These are phyloP conservation scores for Phenganax stokvisi DNA, from an alignment of 92 coral and sea anemone species.

Conservation along the genomic window DNA sequence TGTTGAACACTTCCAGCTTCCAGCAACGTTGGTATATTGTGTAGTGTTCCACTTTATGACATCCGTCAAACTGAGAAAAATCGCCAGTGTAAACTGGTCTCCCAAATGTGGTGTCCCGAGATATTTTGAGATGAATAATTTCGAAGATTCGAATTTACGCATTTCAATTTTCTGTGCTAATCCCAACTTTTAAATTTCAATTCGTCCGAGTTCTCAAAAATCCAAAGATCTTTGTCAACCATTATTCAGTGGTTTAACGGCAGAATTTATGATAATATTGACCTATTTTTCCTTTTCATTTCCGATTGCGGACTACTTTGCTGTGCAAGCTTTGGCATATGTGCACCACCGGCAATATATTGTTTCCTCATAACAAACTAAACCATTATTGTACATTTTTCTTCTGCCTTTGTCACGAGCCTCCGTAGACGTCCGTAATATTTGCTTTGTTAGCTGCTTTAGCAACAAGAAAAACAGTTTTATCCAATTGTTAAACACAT, in stretches of 20 bases:
- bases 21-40: too few species aligned
- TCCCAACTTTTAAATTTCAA: not conserved
- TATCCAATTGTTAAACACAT: not conserved
- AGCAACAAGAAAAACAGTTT: conserved; percentile 14
- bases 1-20: too few species aligned
- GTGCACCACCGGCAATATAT: not conserved
- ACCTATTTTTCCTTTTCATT: not conserved
- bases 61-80: too few species aligned
- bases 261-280: not conserved
- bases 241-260: not conserved
- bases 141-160: not conserved
- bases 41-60: too few species aligned
- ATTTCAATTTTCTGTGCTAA: not conserved
- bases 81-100: too few species aligned
- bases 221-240: conserved; percentile 4
- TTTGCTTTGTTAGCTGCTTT: conserved; percentile 4
- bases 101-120: not conserved
- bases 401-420: not conserved
- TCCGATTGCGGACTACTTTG: conserved; percentile 10
- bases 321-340: not conserved
- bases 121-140: not conserved
- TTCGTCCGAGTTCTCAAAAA: not conserved
- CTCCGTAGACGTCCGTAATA: not conserved
- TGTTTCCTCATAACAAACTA: not conserved
- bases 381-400: not conserved